Evolutionary conservation across 2,113 vertebrate species (phyloP), one percentile per base, ranked within the genome.

Genomic region (Monopterus albus): DNA sequence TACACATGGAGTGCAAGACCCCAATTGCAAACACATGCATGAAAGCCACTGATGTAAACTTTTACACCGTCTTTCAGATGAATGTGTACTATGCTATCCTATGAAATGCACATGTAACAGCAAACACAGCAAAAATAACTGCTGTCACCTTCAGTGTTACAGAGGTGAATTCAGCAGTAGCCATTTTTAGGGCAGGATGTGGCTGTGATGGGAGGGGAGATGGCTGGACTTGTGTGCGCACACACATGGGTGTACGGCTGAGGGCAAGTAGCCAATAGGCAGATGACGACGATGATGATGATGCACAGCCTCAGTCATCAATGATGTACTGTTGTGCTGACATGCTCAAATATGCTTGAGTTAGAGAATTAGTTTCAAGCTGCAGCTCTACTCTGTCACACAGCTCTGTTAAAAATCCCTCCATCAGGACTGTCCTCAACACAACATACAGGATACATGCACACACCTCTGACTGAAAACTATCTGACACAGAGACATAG

Each of bases 331-430:
- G 70, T 70, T 76, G 75, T 88, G 89, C 82, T 89, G 89, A 87
- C 79, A 71, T 81, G 85, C 39, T 87, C 82, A 86, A 83, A 87
- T 84, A 58, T 82, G 87, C 81, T 87, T 72, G 31, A 80, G 72
- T 87, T 89, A 85, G n/a, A n/a, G n/a, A n/a, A 86, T 90, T 90
- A 87, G 83, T 85, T 78, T 88, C 77, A 81, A 87, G 84, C 46
- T 84, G 66, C 72, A 85, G 55, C 78, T 72, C 21, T 61, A 29
- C 53, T 68, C 53, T 63, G 43, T 75, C 60, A 62, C 29, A 78
- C 45, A 49, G 72, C 62, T 69, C 33, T 15, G 23, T 52, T 35
- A 74, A 53, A 71, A 58, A 56, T 1, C 51, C 26, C 64, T 58
- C 62, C 23, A 75, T 45, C 43, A 69, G 36, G 63, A 72, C 36